Evolutionary conservation across 2,797 vertebrate species (phyloP), one percentile per base, ranked within the genome.

Genomic region (Poeciliopsis paucimaculata): DNA sequence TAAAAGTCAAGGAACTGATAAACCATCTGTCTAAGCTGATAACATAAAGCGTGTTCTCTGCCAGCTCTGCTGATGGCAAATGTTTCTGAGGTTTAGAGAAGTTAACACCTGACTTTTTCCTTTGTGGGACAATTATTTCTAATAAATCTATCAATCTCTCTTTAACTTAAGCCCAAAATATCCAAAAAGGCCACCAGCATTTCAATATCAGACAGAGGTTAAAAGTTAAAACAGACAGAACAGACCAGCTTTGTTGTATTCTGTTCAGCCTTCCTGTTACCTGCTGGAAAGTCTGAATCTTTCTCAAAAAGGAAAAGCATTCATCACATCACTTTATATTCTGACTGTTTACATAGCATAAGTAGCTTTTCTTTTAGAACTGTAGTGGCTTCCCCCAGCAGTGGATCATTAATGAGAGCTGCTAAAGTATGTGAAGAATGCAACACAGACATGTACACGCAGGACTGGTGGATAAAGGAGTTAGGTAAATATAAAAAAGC

Each of bases 381-480:
- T 18, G 57, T 11, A 34, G 15, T 16, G 64, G 36, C 20, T 26
- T 41, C 36, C 36, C 20, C 18, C 60, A 45, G 55, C 71, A 9
- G 23, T 18, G 43, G 75, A 26, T 20, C 34, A 15, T 73, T 68
- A 78, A 51, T 4, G 60, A 74, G 84, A 85, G 75, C 82, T 81
- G 82, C 71, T 43, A 57, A 85, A 77, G 89, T 5, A 91, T 87
- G 55, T 83, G 36, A 82, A 57, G 86, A 92, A 92, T 90, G 84
- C 70, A 64, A 31, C 12, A 60, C 49, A 72, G 31, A 36, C 43
- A 71, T 13, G 39, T 36, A 15, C 55, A 55, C 10, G 62, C 36
- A 78, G 9, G 16, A 41, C 74, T 45, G 51, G 75, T 5, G 20
- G 51, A 74, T n/a, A 31, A 34, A 36, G 5, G 26, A 70, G 23